Base-by-base conservation (phyloP, 2,113 vertebrate species). In the Ctenomys sociabilis region DNA sequence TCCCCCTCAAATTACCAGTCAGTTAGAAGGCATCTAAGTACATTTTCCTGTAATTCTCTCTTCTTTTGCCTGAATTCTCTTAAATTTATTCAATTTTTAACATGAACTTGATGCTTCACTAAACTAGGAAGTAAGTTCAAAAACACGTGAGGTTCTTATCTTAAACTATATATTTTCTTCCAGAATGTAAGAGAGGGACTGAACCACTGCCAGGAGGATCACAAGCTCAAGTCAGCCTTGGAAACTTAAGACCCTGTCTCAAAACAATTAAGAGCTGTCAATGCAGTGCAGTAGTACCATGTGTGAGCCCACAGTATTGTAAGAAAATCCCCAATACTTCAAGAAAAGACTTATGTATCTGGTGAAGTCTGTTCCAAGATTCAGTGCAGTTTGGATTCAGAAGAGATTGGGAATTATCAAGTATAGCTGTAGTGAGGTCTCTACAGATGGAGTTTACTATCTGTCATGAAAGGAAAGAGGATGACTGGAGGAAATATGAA, bases 81-180 rank as follows among this genome's bases (percentile, higher is more conserved):
- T 70, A 78, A 78, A 61, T 68, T 91, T 81, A 66, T 22, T 92
- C 43, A 43, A 21, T 63, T 52, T 75, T 93, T 96, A 63, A 80
- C 45, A 75, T 30, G 17, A 88, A 22, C 82, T 88, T 70, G 37
- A 73, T 82, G 21, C 54, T 93, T 82, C 81, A 63, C 54, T 94
- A 85, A 92, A 57, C 16, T 40, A 8, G 3, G 8, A 4, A 5
- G 2, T 59, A 10, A 43, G 37, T 91, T 64, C 66, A 87, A 66
- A 83, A 93, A 8, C 28, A 61, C 61, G 52, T 5, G n/a, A 87
- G 3, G 32, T 66, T 54, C 37, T 66, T 49, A 78, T 49, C 72
- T 91, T 78, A 95, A 95, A 86, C 32, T 32, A 81, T 93, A 0
- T 28, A 66, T n/a, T 91, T 88, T 24, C 94, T 45, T 26, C 83